A percentile compares a stretch with the other conserved stretches of the same genome.
These are phyloP conservation scores for Echinops telfairi DNA, from an alignment of 2,113 vertebrate genomes.

Conservation along the genomic window DNA sequence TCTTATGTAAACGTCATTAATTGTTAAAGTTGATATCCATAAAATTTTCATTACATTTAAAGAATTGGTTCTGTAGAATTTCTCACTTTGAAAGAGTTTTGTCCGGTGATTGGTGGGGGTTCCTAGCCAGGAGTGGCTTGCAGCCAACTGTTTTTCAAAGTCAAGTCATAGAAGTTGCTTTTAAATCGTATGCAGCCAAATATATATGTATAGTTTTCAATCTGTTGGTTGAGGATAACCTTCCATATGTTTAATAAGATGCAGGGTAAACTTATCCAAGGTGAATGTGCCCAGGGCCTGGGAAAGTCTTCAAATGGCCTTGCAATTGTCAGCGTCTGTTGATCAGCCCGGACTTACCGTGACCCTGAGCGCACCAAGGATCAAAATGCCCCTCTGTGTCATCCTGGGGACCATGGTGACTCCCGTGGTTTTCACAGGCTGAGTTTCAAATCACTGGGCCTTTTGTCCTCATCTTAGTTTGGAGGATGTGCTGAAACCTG, in stretches of 20 bases:
- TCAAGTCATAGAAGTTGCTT: constrained; percentile 34
- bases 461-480: background rate
- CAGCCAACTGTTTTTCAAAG: constrained; percentile 40
- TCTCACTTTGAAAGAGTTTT: constrained; percentile 61
- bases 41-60: constrained; percentile 75
- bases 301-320: background rate
- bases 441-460: background rate
- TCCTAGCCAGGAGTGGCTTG: background rate
- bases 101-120: constrained; percentile 32
- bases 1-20: constrained; percentile 73
- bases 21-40: constrained; percentile 73
- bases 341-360: background rate
- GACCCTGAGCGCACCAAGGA: background rate
- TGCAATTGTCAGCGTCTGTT: background rate
- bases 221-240: background rate
- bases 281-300: background rate
- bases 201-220: background rate
- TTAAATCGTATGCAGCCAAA: constrained; percentile 34
- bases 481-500: background rate
- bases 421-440: background rate
- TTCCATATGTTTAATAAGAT: background rate
- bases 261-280: constrained; percentile 26
- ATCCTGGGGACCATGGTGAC: background rate
- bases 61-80: constrained; percentile 68
- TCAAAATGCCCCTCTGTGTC: background rate